Base-by-base conservation (phyloP, 2,113 vertebrate species). In the Trichechus manatus region DNA sequence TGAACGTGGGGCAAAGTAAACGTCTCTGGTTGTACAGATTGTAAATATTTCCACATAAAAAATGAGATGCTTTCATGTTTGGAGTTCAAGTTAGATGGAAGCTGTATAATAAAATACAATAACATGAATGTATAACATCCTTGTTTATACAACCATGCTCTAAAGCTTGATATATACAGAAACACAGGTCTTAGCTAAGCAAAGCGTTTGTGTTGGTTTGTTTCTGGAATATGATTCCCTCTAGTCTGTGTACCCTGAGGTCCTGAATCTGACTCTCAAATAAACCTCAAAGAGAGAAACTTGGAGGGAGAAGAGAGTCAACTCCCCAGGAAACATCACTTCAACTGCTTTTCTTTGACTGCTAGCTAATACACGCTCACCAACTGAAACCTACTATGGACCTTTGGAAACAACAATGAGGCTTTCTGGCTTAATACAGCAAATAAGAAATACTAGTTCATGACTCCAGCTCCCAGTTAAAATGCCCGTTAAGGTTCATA, bases 41-140 rank as follows among this genome's bases (percentile, higher is more conserved):
- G 23, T 92, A 97, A 96, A 90, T 79, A 87, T 90, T 93, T 91
- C 27, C 75, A 94, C 80, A 39, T 85, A 75, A 82, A 87, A 96
- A 92, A 79, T 59, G 68, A 77, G 63, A 92, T 79, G 64, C 59
- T 94, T 96, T 96, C 79, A 88, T 70, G 87, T 82, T 94, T 89
- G 89, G 33, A 89, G 50, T 95, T 95, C 75, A 94, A 92, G 92
- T 94, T 91, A 95, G 82, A 97, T 86, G 79, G 89, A 95, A 87
- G 75, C 50, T 87, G 20, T 89, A 1, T 53, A 64, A 93, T 89
- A 97, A 91, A 91, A 86, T 93, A 91, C 5, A 96, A 70, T 93
- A 89, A 93, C 44, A 5, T 61, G 77, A 81, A 63, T 72, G 27
- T 89, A 77, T 75, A 92, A 94, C 77, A 74, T 64, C 53, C 23